These are phyloP conservation scores for Parnassius mnemosyne DNA, from an alignment of 2,888 invertebrate species.

Conservation along the genomic window DNA sequence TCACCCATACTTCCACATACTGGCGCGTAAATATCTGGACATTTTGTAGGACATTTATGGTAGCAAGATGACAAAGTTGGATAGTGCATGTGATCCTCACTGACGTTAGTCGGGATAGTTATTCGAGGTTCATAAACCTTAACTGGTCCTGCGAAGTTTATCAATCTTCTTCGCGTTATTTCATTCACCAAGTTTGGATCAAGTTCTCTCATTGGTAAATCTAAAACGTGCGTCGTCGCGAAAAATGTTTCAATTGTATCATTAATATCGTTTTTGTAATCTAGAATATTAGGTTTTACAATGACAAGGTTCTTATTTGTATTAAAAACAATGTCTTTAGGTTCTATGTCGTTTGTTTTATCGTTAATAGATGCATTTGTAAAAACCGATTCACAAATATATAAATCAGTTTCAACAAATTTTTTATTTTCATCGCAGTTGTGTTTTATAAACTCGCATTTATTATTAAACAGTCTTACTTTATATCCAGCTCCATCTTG, in stretches of 20 bases:
- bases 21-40: constrained; percentile 63
- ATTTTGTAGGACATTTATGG: constrained; percentile 65
- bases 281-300: constrained; percentile 47
- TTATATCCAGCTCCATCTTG: constrained; percentile 51
- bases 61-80: constrained; percentile 59
- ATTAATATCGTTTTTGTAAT: constrained; percentile 47
- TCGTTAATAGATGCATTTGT: constrained; percentile 24
- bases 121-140: constrained; percentile 56
- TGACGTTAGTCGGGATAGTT: constrained; percentile 47
- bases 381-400: constrained; percentile 41
- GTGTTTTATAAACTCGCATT: constrained; percentile 48
- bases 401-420: constrained; percentile 48
- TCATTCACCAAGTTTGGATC: constrained; percentile 37
- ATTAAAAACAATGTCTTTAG: constrained; percentile 1
- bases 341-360: not conserved
- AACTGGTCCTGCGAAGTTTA: constrained; percentile 49
- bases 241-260: constrained; percentile 61
- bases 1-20: constrained; percentile 61
- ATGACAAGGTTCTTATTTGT: constrained; percentile 41
- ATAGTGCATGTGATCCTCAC: constrained; percentile 43
- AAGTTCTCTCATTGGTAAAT: constrained; percentile 52
- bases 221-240: constrained; percentile 55
- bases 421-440: constrained; percentile 47
- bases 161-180: constrained; percentile 43
- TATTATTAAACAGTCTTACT: constrained; percentile 49